Base-by-base conservation (phyloP, 2,113 vertebrate species). In the Siniperca chuatsi region DNA sequence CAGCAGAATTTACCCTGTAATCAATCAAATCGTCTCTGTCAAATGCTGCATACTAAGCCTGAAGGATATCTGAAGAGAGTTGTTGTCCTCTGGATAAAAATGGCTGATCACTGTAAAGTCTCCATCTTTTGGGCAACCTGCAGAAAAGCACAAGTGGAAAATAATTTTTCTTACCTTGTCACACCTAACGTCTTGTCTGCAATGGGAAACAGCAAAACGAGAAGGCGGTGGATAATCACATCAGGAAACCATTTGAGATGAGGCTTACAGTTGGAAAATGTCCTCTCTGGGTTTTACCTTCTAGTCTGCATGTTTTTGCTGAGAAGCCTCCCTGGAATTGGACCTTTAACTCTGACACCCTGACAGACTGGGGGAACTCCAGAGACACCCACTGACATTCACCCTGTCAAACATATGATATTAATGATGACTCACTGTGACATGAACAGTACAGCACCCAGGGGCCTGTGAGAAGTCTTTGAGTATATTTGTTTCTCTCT, bases 291-390 rank as follows among this genome's bases (percentile, higher is more conserved):
- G 13, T 57, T 64, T 87, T 95, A 99, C 98, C 98, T 96, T 98
- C 94, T 86, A 99, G 83, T 37, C 86, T 93, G 92, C 97, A 97
- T 0, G 93, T 84, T 81, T 90, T 97, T 33, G 97, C 97, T 48
- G 97, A 96, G 84, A 99, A 99, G 8, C 98, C 98, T 11, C 98
- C 98, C 85, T 99, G 98, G 94, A 99, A 99, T 67, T 99, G 98
- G 78, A 99, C 61, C 58, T 96, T 96, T 60, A 99, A 85, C 79
- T 95, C 93, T 0, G 96, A 97, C 48, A 97, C 79, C 48, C 61
- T 94, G 52, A 98, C 95, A 0, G 95, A 68, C 33, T 92, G 78
- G 0, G 98, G 97, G 79, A 99, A 99, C 37, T 97, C 96, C 82
- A 99, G 81, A 10, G 81, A 78, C 90, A 99, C 95, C 98, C 98